Evolutionary conservation across 37 sponge, comb jelly and placozoan species (phyloP).

Genomic region (Amphimedon queenslandica): DNA sequence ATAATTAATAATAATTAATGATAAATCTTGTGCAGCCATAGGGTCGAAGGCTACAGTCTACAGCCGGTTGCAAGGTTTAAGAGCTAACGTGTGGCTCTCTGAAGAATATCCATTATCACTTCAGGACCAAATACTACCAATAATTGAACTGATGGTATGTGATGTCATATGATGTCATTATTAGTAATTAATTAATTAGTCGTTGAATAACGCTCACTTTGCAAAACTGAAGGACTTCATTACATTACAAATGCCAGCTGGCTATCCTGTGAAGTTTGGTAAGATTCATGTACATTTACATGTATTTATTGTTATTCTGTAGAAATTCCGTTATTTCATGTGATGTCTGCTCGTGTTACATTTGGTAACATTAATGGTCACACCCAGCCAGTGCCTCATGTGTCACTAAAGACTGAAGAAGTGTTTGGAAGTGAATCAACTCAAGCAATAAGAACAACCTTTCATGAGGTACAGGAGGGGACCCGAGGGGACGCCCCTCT

Average conservation of each 20-base stretch:
- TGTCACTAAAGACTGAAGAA: constrained; percentile 27
- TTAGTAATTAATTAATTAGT: constrained; percentile 28
- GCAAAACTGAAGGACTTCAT: constrained; percentile 94
- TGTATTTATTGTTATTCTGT: constrained; percentile 1
- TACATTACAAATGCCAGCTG: constrained; percentile 91
- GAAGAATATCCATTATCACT: constrained; percentile 89
- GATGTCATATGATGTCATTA: not conserved
- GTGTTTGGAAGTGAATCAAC: too few species aligned
- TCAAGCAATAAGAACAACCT: too few species aligned
- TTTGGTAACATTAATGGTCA: constrained; percentile 83
- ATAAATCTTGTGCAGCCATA: constrained; percentile 35
- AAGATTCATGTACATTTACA: too few species aligned
- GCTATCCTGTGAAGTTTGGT: constrained; percentile 97
- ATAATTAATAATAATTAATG: not conserved
- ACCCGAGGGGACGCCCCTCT: too few species aligned
- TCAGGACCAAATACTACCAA: constrained; percentile 86
- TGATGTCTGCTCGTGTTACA: constrained; percentile 89
- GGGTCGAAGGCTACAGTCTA: constrained; percentile 65
- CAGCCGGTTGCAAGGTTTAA: constrained; percentile 77
- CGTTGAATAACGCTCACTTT: constrained; percentile 86
- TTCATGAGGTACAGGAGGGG: too few species aligned
- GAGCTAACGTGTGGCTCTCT: constrained; percentile 89
- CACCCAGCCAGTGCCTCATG: constrained; percentile 47
- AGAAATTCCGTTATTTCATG: constrained; percentile 97
- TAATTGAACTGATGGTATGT: constrained; percentile 85